Evolutionary conservation across 2,888 invertebrate genomes (phyloP), one percentile per base, ranked within the genome.

Genomic region (Heliothis peltigera): DNA sequence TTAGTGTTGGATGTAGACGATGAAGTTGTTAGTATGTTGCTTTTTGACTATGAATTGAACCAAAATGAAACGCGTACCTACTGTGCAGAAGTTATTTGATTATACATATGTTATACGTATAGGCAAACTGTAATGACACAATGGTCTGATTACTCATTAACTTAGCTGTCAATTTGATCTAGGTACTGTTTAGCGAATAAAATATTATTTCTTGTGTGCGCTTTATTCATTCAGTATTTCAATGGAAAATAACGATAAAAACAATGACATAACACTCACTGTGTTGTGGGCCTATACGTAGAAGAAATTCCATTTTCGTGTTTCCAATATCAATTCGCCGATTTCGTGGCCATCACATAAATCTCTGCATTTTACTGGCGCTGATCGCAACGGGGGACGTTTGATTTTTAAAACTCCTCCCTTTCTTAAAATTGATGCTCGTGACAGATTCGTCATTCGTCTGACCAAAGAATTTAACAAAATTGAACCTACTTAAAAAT

Each of bases 391-490:
- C 54, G 53, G 56, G 47, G 68, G 63, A 60, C 64, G 63, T 39
- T 62, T 67, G 64, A 77, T 67, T 76, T 70, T 76, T 64, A 72
- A 77, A 59, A 71, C 59, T 65, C n/a, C n/a, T n/a, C n/a, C n/a
- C n/a, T n/a, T 68, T 52, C 32, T 43, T 19, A 47, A 58, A 58
- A 52, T 62, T 56, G 15, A 47, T 17, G 17, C 18, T 28, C 7
- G 12, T 8, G 25, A 21, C 6, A n/a, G 19, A 43, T 32, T 28
- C 12, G 43, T 56, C 18, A 39, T 28, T 39, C 4, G 21, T 8
- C 18, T 61, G 19, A 21, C 19, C 17, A 1, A 17, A 22, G 22
- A 17, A 1, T 12, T 32, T 32, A 32, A n/a, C n/a, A n/a, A n/a
- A n/a, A n/a, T n/a, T n/a, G n/a, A n/a, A n/a, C n/a, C n/a, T n/a